Conservation (phyloP, 2,888 invertebrate genomes). For the Diaperis boleti region DNA sequence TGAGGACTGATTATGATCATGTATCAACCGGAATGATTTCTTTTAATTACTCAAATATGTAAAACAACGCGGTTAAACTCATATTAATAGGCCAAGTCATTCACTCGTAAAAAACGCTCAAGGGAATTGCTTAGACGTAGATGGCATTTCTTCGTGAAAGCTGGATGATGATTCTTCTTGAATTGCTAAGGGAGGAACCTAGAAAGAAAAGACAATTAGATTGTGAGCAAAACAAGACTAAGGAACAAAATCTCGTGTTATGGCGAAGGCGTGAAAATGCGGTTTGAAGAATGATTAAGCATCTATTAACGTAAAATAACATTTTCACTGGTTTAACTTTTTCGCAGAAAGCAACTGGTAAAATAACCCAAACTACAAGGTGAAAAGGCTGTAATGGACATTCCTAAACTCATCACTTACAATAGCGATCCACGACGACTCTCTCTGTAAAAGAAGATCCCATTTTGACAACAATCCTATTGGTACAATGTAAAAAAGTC, state of each 20-base stretch:
- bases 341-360: not conserved
- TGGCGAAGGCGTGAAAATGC: not conserved
- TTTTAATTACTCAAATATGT: too few relatives aligned
- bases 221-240: not conserved
- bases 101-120: conserved; percentile 33
- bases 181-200: conserved; percentile 65
- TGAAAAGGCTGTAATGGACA: conserved; percentile 31
- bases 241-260: not conserved
- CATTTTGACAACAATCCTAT: not conserved
- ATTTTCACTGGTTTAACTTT: not conserved
- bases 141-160: conserved; percentile 65
- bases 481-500: conserved; percentile 4
- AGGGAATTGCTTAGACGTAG: conserved; percentile 65
- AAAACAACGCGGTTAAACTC: too few relatives aligned
- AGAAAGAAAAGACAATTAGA: conserved; percentile 47
- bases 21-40: too few relatives aligned
- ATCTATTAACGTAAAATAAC: not conserved
- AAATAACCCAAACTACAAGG: not conserved
- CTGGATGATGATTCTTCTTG: conserved; percentile 64
- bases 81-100: not conserved
- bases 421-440: conserved; percentile 49
- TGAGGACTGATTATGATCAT: too few relatives aligned
- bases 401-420: conserved; percentile 48
- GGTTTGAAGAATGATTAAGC: too few relatives aligned
- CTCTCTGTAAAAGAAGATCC: conserved; percentile 53